A percentile compares a stretch with the other conserved stretches of the same genome.
phyloP scores from a whole-genome alignment of 2,113 vertebrate species.

The Piaya cayana region DNA sequence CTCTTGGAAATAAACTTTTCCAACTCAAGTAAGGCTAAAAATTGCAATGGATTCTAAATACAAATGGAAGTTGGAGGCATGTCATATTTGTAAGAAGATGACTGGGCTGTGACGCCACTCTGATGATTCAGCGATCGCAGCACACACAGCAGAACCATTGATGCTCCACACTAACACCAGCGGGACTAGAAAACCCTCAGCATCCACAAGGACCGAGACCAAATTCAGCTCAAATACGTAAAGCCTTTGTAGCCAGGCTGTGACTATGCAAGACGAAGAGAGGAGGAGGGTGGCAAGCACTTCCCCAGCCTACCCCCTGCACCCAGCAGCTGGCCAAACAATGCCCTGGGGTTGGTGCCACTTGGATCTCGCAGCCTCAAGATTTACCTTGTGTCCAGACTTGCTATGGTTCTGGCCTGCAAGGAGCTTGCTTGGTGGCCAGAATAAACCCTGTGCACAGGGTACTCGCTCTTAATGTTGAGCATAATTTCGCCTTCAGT shows the following conservation, averaged over 20 bases:
- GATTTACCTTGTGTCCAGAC: not conserved
- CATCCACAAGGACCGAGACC: not conserved
- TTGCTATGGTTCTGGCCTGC: not conserved
- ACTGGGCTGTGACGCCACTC: not conserved
- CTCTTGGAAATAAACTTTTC: conserved; percentile 45
- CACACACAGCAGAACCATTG: not conserved
- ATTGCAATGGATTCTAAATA: conserved; percentile 27
- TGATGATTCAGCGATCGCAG: not conserved
- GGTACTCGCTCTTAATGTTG: not conserved
- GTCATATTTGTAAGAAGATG: not conserved
- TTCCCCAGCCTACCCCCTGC: not conserved
- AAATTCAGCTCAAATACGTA: not conserved
- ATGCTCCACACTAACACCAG: not conserved
- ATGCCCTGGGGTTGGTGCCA: not conserved
- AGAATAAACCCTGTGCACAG: not conserved
- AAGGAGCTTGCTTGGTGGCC: not conserved
- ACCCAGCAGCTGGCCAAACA: not conserved
- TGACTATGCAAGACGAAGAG: not conserved
- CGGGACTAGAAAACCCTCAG: not conserved
- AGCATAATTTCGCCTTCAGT: not conserved
- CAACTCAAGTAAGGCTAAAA: conserved; percentile 42
- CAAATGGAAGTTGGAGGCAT: not conserved
- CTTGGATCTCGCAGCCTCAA: not conserved
- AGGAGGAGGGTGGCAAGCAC: not conserved
- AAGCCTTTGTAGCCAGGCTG: not conserved